A percentile compares a stretch with the other conserved stretches of the same genome.
Conservation (phyloP, 2,888 invertebrate species). For the Mesodorylaimus sp. region DNA sequence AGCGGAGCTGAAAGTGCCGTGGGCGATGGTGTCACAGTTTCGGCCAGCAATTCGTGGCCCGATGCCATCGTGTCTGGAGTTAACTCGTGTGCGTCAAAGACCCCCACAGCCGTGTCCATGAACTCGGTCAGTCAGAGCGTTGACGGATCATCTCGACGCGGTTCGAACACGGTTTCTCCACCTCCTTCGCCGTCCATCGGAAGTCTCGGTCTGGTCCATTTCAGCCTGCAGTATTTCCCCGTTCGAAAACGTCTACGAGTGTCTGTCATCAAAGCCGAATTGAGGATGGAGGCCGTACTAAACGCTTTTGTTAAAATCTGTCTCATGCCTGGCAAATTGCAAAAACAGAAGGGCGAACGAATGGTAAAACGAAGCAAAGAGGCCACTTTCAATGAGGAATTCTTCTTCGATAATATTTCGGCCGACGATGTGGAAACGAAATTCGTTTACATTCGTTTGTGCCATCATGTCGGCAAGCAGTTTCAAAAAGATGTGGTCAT, state of each 20-base stretch:
- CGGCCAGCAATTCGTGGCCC: too few relatives aligned
- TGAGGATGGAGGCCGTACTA: constrained; percentile 27
- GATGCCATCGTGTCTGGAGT: too few relatives aligned
- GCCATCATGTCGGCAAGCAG: constrained; percentile 29
- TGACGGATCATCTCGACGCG: too few relatives aligned
- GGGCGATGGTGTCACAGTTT: too few relatives aligned
- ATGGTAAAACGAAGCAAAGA: constrained; percentile 31
- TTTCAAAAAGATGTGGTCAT: constrained; percentile 29
- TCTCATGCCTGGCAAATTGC: constrained; percentile 33
- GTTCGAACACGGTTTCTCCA: too few relatives aligned
- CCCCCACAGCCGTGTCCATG: too few relatives aligned
- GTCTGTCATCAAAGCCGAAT: constrained; percentile 25
- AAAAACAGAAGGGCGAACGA: constrained; percentile 24
- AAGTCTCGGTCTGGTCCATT: constrained; percentile 22
- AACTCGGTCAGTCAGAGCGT: too few relatives aligned
- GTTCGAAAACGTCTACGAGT: constrained; percentile 32
- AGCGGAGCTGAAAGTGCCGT: too few relatives aligned
- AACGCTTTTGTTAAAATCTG: constrained; percentile 31
- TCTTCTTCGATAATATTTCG: constrained; percentile 32
- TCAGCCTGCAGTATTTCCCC: constrained; percentile 33
- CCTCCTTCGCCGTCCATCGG: too few relatives aligned
- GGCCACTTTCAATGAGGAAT: constrained; percentile 31
- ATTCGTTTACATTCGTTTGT: constrained; percentile 29
- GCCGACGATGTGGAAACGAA: constrained; percentile 30
- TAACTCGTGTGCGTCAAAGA: too few relatives aligned